phyloP scores from a whole-genome alignment of 2,888 invertebrate genomes.

The Octonoba sinensis region DNA sequence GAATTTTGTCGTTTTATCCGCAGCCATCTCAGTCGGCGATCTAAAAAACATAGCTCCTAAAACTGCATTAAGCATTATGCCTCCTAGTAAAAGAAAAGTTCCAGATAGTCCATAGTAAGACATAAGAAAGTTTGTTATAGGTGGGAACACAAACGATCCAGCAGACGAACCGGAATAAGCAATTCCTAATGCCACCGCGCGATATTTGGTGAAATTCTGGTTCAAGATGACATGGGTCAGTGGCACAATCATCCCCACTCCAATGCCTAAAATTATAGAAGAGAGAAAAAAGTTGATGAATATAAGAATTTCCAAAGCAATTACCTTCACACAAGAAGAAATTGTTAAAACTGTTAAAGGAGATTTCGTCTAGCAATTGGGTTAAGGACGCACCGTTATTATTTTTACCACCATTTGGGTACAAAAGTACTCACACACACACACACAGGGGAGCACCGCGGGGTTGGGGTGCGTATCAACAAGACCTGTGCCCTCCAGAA shows the following conservation, averaged over 20 bases:
- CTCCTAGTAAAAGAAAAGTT: conserved; percentile 64
- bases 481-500: no score
- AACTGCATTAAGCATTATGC: conserved; percentile 60
- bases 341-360: no score
- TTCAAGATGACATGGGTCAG: conserved; percentile 63
- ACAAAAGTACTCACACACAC: no score
- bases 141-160: conserved; percentile 65
- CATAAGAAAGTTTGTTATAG: conserved; percentile 51
- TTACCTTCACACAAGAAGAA: no score
- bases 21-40: neutral
- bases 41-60: conserved; percentile 24
- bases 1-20: no score
- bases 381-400: no score
- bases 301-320: no score
- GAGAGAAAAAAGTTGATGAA: no score
- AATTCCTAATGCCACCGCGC: conserved; percentile 63
- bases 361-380: no score
- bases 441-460: no score
- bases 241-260: conserved; percentile 62
- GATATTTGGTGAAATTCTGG: conserved; percentile 57
- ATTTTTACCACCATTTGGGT: no score
- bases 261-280: conserved; percentile 49
- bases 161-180: conserved; percentile 63
- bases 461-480: no score
- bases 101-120: conserved; percentile 53